Evolutionary conservation across 2,797 vertebrate genomes (phyloP), one percentile per base, ranked within the genome.

Genomic region (Lophius americanus): DNA sequence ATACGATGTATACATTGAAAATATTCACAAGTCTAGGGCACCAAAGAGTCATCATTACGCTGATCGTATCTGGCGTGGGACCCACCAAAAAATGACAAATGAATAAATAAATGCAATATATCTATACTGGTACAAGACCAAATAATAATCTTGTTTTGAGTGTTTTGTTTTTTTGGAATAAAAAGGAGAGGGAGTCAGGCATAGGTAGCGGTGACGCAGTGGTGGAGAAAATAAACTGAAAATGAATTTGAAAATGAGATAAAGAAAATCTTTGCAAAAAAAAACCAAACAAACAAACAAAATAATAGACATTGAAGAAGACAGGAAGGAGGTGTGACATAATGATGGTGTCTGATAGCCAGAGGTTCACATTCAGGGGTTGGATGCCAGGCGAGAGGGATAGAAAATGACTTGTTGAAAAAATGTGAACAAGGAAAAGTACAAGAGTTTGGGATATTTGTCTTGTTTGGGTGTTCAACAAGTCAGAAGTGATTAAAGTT

Each of bases 401-500:
- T 54, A 9, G 62, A 50, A 53, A 7, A 13, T 51, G 7, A n/a
- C 23, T 64, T 23, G n/a, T 67, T 55, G 11, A 61, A 51, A 64
- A 62, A 62, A 4, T 47, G 46, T 9, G 9, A 70, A 64, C 52
- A 48, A 64, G 32, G 49, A 49, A 73, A 23, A 23, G 23, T 23
- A 23, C 23, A 55, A 35, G 54, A 42, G 43, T n/a, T 43, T 36
- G 39, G 41, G 6, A 46, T 32, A 71, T 23, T 49, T 50, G 44
- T 13, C 58, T 68, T 70, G 62, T 51, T 57, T 76, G 77, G 42
- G 42, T 50, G 60, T 68, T 55, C 70, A 79, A 61, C 37, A 56
- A 41, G 54, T 49, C 3, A 51, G 8, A 64, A 65, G 42, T 61
- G 43, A 76, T 77, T 64, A 48, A 76, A 71, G 60, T 82, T 77